phyloP scores from a whole-genome alignment of 2,888 invertebrate species.

The Watsonalla cultraria region DNA sequence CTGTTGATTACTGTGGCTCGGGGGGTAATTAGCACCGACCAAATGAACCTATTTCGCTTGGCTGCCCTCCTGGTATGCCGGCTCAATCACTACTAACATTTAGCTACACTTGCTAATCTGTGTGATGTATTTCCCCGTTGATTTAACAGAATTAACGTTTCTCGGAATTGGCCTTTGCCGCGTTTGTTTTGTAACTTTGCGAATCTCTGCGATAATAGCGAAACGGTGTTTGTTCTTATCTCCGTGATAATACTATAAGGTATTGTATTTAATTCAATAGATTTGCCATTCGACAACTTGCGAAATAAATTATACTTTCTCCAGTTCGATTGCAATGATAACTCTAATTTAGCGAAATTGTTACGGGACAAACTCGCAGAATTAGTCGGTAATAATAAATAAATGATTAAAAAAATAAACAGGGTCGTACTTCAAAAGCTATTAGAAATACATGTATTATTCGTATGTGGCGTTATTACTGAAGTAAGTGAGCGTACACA shows the following conservation, averaged over 20 bases:
- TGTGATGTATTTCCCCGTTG: slow-evolving; percentile 6
- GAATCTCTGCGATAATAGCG: not conserved
- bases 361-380: too few relatives aligned
- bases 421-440: too few relatives aligned
- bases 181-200: not conserved
- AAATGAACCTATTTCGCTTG: slow-evolving; percentile 62
- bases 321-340: too few relatives aligned
- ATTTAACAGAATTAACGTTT: not conserved
- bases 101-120: slow-evolving; percentile 15
- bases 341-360: too few relatives aligned
- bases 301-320: too few relatives aligned
- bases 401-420: too few relatives aligned
- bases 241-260: not conserved
- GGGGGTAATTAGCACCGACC: slow-evolving; percentile 64
- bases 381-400: too few relatives aligned
- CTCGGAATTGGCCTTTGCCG: not conserved
- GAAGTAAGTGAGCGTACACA: slow-evolving; percentile 14
- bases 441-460: not conserved
- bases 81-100: slow-evolving; percentile 40
- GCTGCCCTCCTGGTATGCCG: slow-evolving; percentile 49
- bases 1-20: slow-evolving; percentile 58
- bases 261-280: too few relatives aligned
- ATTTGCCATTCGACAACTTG: too few relatives aligned
- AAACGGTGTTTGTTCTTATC: not conserved
- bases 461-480: slow-evolving; percentile 4